Conservation (phyloP, 2,113 vertebrate species). For the Lagopus muta region DNA sequence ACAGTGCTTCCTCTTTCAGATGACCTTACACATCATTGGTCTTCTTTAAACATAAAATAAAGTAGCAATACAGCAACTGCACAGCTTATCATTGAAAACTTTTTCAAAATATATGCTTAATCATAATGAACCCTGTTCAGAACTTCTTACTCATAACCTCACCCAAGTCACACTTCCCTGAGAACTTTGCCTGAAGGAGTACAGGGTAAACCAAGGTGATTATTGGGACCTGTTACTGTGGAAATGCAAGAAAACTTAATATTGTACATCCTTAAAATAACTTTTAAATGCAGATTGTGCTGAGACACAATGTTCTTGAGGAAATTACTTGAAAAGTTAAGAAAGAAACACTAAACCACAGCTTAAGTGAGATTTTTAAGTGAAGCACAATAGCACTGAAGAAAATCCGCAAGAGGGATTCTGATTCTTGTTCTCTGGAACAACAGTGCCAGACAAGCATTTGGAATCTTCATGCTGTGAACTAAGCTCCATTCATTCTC, state of each 20-base stretch:
- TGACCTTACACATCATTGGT: constrained; percentile 3
- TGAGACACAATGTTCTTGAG: neutral
- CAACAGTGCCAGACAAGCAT: neutral
- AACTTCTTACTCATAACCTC: neutral
- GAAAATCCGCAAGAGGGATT: neutral
- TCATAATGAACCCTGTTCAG: neutral
- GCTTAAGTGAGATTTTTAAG: neutral
- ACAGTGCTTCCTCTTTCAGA: neutral
- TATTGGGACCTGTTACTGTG: neutral
- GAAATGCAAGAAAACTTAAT: neutral
- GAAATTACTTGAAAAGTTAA: neutral
- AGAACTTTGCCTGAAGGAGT: constrained; percentile 9
- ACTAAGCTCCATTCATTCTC: neutral
- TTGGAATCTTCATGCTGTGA: neutral
- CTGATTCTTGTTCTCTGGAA: neutral
- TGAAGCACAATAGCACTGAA: neutral
- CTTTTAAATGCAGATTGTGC: neutral
- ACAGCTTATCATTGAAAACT: constrained; percentile 60
- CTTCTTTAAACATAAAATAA: constrained; percentile 51
- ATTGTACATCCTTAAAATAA: neutral
- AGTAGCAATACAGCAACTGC: constrained; percentile 4
- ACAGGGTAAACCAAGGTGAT: constrained; percentile 19
- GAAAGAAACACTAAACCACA: neutral
- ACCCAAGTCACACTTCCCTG: neutral
- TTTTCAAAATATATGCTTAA: neutral